Conservation (phyloP, 2,113 vertebrate species). For the Acrocephalus arundinaceus region DNA sequence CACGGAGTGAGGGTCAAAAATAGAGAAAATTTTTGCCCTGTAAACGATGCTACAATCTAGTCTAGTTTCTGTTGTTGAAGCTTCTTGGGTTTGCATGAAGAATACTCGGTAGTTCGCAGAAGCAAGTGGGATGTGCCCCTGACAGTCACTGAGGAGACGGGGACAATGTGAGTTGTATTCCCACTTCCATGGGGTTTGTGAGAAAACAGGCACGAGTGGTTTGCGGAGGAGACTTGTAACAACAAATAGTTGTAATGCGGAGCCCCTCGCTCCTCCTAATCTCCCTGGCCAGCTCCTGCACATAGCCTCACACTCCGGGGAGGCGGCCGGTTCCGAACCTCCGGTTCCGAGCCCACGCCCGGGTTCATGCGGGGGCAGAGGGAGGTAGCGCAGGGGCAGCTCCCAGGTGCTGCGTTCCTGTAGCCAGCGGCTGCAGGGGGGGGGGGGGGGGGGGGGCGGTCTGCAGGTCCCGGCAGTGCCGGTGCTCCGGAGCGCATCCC, state of each 20-base stretch:
- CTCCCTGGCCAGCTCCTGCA: accelerated
- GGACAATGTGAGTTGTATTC: not conserved
- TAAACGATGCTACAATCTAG: not conserved
- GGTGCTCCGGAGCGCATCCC: not conserved
- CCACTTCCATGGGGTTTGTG: not conserved
- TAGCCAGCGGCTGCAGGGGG: not conserved
- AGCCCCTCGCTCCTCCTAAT: not conserved
- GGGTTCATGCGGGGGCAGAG: not conserved
- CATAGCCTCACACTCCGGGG: accelerated
- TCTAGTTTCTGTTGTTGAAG: not conserved
- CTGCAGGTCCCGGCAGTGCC: not conserved
- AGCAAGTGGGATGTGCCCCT: accelerated
- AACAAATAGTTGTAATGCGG: accelerated
- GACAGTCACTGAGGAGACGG: accelerated
- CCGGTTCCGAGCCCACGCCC: accelerated
- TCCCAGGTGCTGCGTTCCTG: accelerated
- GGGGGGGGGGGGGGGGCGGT: accelerated
- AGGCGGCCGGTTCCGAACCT: not conserved
- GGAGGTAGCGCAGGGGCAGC: not conserved
- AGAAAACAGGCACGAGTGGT: not conserved
- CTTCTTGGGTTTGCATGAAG: not conserved
- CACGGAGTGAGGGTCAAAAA: not conserved
- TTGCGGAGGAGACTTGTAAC: not conserved
- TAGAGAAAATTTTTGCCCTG: not conserved
- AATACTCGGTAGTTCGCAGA: not conserved